These are phyloP conservation scores for Macaria notata DNA, from an alignment of 2,888 invertebrate genomes.

Conservation along the genomic window DNA sequence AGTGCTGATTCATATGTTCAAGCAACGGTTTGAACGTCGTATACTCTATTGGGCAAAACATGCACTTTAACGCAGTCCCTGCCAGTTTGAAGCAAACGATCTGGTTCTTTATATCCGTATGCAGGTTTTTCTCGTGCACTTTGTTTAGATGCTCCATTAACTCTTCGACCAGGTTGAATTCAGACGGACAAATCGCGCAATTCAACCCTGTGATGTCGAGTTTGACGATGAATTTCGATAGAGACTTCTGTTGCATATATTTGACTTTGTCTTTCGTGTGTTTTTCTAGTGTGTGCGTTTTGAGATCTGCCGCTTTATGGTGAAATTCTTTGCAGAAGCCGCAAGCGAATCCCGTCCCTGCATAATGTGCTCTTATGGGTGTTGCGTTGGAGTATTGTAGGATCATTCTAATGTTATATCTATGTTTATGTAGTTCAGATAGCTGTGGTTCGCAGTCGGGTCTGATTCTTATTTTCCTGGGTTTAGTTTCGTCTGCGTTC, in stretches of 20 bases:
- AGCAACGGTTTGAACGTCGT: conserved; percentile 55
- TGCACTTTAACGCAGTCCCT: conserved; percentile 50
- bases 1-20: conserved; percentile 67
- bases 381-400: conserved; percentile 61
- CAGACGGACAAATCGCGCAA: conserved; percentile 43
- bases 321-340: conserved; percentile 56
- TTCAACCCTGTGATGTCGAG: conserved; percentile 49
- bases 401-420: conserved; percentile 53
- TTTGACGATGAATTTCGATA: conserved; percentile 41
- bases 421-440: conserved; percentile 25
- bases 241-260: conserved; percentile 49
- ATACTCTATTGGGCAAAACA: conserved; percentile 49
- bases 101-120: conserved; percentile 46
- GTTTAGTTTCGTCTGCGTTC: not conserved
- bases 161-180: conserved; percentile 39
- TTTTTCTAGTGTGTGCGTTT: conserved; percentile 47
- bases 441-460: conserved; percentile 14
- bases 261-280: conserved; percentile 47
- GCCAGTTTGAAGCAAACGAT: conserved; percentile 64
- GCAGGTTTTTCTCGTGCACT: conserved; percentile 40
- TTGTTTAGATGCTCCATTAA: conserved; percentile 40
- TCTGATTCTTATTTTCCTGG: no score
- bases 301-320: conserved; percentile 49
- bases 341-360: conserved; percentile 56
- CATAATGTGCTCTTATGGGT: conserved; percentile 52